Conservation (phyloP, 2,888 invertebrate genomes). For the Aleiodes leptofemur region DNA sequence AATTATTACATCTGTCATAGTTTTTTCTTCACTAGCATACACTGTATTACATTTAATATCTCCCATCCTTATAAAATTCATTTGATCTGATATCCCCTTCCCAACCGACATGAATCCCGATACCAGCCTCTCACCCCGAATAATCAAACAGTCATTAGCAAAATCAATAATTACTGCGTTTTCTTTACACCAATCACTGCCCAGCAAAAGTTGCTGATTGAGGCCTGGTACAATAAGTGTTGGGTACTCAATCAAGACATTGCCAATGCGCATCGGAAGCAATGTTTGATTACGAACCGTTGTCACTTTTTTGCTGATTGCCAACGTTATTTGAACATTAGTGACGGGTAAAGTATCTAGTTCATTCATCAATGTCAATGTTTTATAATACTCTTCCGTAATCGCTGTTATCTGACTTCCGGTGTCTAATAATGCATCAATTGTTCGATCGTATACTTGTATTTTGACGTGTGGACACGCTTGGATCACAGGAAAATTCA, state of each 20-base stretch:
- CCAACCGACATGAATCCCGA: background rate
- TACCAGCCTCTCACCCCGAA: background rate
- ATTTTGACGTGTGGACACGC: too few species aligned
- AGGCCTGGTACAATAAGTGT: background rate
- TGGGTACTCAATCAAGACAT: background rate
- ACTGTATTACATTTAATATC: background rate
- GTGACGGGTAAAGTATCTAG: background rate
- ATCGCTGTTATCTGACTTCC: too few species aligned
- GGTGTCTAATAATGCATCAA: too few species aligned
- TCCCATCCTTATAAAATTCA: background rate
- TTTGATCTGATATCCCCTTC: background rate
- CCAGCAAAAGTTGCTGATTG: background rate
- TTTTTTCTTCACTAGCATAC: too few species aligned
- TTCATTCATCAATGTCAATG: too few species aligned
- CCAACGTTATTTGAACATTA: background rate
- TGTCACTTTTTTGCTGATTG: background rate
- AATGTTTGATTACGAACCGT: background rate
- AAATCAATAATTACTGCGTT: background rate
- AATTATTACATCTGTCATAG: too few species aligned
- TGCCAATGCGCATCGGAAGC: background rate
- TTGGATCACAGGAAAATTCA: too few species aligned
- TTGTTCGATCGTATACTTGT: too few species aligned
- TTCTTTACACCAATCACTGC: background rate
- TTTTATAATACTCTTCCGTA: constrained; percentile 1
- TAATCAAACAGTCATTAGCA: background rate